Percentiles rank a stretch among this genome's conserved stretches.
Evolutionary conservation across 64 coral and sea anemone species (phyloP).

Genomic region (Trachythela sp.): DNA sequence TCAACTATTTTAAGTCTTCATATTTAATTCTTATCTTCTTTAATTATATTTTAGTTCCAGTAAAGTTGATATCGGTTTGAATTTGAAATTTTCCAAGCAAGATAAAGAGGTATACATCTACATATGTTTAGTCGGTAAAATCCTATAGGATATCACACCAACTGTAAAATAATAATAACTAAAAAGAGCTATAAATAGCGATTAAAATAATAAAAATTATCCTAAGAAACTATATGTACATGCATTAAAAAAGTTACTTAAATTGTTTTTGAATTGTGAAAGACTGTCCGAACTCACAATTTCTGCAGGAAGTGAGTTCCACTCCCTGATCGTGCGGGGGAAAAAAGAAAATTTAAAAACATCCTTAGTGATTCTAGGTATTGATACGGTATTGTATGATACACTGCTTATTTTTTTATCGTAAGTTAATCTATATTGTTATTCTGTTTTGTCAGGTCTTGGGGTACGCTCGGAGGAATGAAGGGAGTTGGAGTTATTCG

Average conservation of each 20-base stretch:
- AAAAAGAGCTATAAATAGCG: too few relatives aligned
- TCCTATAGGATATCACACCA: too few relatives aligned
- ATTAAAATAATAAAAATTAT: not conserved
- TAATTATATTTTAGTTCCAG: constrained; percentile 21
- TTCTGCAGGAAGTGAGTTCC: too few relatives aligned
- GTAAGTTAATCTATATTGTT: not conserved
- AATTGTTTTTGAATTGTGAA: not conserved
- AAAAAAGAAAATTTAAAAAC: too few relatives aligned
- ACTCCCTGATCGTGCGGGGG: too few relatives aligned
- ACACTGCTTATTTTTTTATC: too few relatives aligned
- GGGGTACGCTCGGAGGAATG: constrained; percentile 66
- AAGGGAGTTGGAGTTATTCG: constrained; percentile 69
- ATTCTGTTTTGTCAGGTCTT: constrained; percentile 50
- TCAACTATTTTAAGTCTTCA: too few relatives aligned
- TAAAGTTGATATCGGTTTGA: constrained; percentile 93
- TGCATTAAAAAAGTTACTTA: not conserved
- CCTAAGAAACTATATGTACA: not conserved
- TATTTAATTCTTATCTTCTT: too few relatives aligned
- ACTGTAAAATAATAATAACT: too few relatives aligned
- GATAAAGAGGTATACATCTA: constrained; percentile 75
- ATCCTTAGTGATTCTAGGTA: too few relatives aligned
- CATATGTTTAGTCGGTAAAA: too few relatives aligned
- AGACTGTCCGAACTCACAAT: not conserved
- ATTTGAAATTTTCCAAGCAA: constrained; percentile 85
- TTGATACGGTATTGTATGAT: not conserved